Evolutionary conservation across 2,888 invertebrate species (phyloP), one percentile per base, ranked within the genome.

Genomic region (Aphidoletes aphidimyza): DNA sequence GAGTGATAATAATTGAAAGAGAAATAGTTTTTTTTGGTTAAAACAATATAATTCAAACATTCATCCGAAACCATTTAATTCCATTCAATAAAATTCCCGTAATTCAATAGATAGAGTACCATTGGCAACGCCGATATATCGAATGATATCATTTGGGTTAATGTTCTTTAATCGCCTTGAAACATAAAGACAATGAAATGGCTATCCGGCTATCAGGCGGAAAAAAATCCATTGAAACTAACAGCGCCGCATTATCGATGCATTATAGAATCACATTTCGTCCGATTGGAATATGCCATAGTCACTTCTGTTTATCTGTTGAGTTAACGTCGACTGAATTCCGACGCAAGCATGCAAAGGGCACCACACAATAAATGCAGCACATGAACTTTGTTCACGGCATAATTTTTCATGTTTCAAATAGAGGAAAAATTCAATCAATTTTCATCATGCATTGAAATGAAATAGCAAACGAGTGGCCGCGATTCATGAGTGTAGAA

Each of bases 71-170:
- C 30, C 69, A 69, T 30, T 69, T 69, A 69, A 69, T 69, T 19
- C 69, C 54, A 69, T 30, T 69, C 54, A 69, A 30, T 30, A 2
- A 1, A 11, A 30, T 14, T 11, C 11, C 30, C 69, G 30, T 9
- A 9, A 14, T 42, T 42, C 42, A 42, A 9, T 42, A 42, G 6
- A 9, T 42, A n/a, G n/a, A n/a, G n/a, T 42, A 42, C 14, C 42
- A 42, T 42, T 14, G 14, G 42, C 14, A n/a, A n/a, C n/a, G n/a
- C n/a, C n/a, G n/a, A n/a, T n/a, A 54, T 54, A 54, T 5, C 14
- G 22, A 22, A 30, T 69, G 69, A 69, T 69, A 69, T 69, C 69
- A 69, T 69, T 69, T 42, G n/a, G 69, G 69, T 69, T 69, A 69
- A 69, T 69, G 69, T 69, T 54, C 54, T 54, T 2, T 54, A 54